phyloP scores from a whole-genome alignment of 92 coral and sea anemone genomes.

The Epizoanthus illoricatus region DNA sequence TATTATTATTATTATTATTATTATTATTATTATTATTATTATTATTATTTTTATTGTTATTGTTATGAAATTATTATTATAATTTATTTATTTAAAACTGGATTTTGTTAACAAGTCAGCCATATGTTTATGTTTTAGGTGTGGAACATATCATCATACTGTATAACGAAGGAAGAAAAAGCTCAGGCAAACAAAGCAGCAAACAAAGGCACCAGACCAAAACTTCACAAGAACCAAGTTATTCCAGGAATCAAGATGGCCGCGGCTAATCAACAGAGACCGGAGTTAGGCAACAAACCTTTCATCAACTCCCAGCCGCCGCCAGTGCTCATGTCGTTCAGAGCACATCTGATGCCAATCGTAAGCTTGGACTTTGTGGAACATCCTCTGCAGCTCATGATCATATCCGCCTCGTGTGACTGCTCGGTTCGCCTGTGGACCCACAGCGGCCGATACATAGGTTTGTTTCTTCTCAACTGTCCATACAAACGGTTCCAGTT shows the following conservation, averaged over 20 bases:
- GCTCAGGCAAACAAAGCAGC: not conserved
- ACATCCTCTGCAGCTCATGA: constrained; percentile 49
- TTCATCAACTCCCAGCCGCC: constrained; percentile 60
- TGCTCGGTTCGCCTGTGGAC: constrained; percentile 93
- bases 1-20: too few relatives aligned
- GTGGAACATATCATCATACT: constrained; percentile 76
- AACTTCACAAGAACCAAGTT: constrained; percentile 18
- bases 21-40: too few relatives aligned
- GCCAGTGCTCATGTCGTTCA: constrained; percentile 63
- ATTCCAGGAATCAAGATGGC: constrained; percentile 28
- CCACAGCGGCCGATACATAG: constrained; percentile 73
- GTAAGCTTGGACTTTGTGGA: constrained; percentile 81
- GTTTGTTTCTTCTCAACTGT: constrained; percentile 33
- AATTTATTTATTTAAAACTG: not conserved
- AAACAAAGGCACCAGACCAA: not conserved
- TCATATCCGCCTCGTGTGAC: constrained; percentile 85
- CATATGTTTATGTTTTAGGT: constrained; percentile 43
- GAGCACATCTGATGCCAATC: constrained; percentile 78
- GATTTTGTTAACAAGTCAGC: too few relatives aligned
- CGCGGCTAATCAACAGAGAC: constrained; percentile 1
- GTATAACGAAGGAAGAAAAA: constrained; percentile 48
- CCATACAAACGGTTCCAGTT: constrained; percentile 53
- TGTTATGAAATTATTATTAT: not conserved
- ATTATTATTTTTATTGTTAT: too few relatives aligned
- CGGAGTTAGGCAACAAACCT: not conserved